These are phyloP conservation scores for Arctocebus calabarensis DNA, from an alignment of 2,797 vertebrate species.

Conservation along the genomic window DNA sequence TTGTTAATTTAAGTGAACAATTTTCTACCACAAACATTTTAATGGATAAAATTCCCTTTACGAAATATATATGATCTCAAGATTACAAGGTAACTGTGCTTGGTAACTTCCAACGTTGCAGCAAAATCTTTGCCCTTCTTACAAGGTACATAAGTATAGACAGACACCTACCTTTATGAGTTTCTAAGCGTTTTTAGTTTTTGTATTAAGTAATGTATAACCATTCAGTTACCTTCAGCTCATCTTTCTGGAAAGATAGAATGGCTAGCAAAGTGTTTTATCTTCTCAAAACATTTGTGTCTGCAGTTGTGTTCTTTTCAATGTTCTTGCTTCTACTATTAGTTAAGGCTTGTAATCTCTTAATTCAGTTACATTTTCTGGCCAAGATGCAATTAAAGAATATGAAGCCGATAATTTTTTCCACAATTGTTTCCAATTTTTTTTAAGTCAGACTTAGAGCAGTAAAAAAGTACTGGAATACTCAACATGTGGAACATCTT, in stretches of 20 bases:
- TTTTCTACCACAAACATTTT: slow-evolving; percentile 3
- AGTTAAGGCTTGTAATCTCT: slow-evolving; percentile 9
- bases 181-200: slow-evolving; percentile 42
- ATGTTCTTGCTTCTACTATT: slow-evolving; percentile 20
- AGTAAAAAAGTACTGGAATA: too few relatives aligned
- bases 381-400: slow-evolving; percentile 43
- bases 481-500: slow-evolving; percentile 25
- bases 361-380: slow-evolving; percentile 58
- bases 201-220: slow-evolving; percentile 1
- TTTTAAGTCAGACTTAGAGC: background rate
- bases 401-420: slow-evolving; percentile 52
- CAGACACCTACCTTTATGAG: slow-evolving; percentile 9
- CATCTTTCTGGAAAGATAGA: slow-evolving; percentile 41
- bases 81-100: background rate
- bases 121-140: slow-evolving; percentile 39
- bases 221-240: slow-evolving; percentile 24
- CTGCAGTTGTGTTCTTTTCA: slow-evolving; percentile 28
- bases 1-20: slow-evolving; percentile 9
- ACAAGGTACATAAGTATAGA: slow-evolving; percentile 2
- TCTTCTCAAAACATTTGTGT: slow-evolving; percentile 45
- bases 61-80: slow-evolving; percentile 11
- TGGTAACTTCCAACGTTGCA: background rate
- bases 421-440: slow-evolving; percentile 32
- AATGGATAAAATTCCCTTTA: slow-evolving; percentile 20
- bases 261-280: background rate